Conservation (phyloP, 1,140 invertebrate genomes). For the Asbolus verrucosus region DNA sequence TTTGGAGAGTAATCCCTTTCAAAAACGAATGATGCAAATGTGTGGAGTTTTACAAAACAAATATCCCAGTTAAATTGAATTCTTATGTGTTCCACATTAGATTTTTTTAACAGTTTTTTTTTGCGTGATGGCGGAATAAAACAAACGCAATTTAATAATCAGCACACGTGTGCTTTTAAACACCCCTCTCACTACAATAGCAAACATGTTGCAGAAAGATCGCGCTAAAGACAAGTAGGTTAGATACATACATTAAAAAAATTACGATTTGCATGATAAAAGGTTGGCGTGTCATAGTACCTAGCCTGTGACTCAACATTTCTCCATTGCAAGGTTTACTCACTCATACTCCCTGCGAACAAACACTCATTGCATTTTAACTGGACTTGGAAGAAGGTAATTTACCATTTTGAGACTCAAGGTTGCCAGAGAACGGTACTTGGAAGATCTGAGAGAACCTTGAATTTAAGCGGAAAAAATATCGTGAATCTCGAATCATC, state of each 20-base stretch:
- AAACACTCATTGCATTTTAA: neutral
- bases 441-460: constrained; percentile 14
- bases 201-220: no score
- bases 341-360: neutral
- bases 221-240: neutral
- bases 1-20: constrained; percentile 20
- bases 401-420: constrained; percentile 23
- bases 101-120: no score
- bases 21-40: constrained; percentile 17
- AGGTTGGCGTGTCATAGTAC: constrained; percentile 13
- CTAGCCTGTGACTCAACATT: constrained; percentile 6
- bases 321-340: neutral
- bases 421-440: neutral
- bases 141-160: no score
- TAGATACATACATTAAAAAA: constrained; percentile 16
- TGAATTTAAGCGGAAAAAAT: no score
- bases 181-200: neutral
- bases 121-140: neutral
- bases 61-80: no score
- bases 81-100: neutral
- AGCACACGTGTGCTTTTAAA: neutral
- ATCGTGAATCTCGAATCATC: neutral
- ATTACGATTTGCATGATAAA: constrained; percentile 22
- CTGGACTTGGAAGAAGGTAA: constrained; percentile 22
- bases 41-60: constrained; percentile 6